phyloP scores from a whole-genome alignment of 2,888 invertebrate genomes.

The Pyrgus malvae region DNA sequence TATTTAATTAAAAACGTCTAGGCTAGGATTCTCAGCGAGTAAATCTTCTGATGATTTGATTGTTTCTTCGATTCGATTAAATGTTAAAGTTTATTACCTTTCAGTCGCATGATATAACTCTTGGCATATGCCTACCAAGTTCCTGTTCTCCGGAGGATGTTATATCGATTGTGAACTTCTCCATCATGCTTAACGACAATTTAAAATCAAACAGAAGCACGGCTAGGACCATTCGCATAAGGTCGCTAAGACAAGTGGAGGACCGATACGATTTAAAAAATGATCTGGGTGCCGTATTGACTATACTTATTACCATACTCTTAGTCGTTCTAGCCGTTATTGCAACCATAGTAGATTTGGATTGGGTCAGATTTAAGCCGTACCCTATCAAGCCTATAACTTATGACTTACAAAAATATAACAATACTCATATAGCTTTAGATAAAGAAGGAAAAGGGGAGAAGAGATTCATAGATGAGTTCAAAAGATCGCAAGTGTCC shows the following conservation, averaged over 20 bases:
- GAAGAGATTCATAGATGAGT: slow-evolving; percentile 38
- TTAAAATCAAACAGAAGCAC: slow-evolving; percentile 59
- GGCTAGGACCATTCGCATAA: slow-evolving; percentile 56
- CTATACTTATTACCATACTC: slow-evolving; percentile 52
- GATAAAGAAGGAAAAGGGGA: too few species aligned
- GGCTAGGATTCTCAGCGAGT: too few species aligned
- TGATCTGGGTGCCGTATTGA: slow-evolving; percentile 55
- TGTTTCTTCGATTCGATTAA: too few species aligned
- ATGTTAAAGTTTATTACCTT: too few species aligned
- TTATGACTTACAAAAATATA: slow-evolving; percentile 63
- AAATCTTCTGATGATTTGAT: too few species aligned
- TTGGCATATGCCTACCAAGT: slow-evolving; percentile 75
- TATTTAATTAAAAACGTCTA: too few species aligned
- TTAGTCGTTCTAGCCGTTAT: slow-evolving; percentile 53
- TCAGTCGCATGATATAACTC: slow-evolving; percentile 60
- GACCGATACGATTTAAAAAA: slow-evolving; percentile 48
- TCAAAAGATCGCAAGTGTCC: slow-evolving; percentile 11
- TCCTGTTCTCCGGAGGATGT: slow-evolving; percentile 69
- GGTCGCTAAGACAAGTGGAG: slow-evolving; percentile 51
- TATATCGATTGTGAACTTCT: slow-evolving; percentile 69
- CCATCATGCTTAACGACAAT: slow-evolving; percentile 69
- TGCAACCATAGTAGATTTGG: slow-evolving; percentile 72
- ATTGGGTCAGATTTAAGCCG: slow-evolving; percentile 51
- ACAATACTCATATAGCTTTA: slow-evolving; percentile 37
- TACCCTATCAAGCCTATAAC: slow-evolving; percentile 54